Evolutionary conservation across 2,113 vertebrate genomes (phyloP), one percentile per base, ranked within the genome.

Genomic region (Trematocara variabile): DNA sequence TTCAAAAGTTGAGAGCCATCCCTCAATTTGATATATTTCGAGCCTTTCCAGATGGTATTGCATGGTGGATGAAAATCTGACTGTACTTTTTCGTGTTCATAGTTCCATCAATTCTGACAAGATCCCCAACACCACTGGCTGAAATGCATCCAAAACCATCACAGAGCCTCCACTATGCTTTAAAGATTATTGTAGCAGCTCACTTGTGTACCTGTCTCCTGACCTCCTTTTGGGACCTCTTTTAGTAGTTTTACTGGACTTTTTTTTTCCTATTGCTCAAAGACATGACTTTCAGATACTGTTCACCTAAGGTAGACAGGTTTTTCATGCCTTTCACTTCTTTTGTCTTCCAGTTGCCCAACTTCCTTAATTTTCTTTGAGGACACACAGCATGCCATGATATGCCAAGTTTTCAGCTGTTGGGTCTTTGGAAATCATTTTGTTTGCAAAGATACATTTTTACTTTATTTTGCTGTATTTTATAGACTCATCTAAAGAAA

Each of bases 141-240:
- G 11, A 68, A 68, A 22, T 0, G 7, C 63, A 68, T 0, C 37
- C 63, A 41, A 41, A 41, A 68, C 63, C 37, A 68, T 14, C 12
- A 22, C n/a, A 41, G 12, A 68, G 37, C 63, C 37, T 68, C 63
- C 63, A 1, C 20, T 0, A 2, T 68, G 37, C n/a, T 25, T 41
- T 68, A 34, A 30, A 60, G 56, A 60, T 60, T 34, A 14, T 39
- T 13, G 33, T 39, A 0, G 34, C 18, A 37, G 10, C 9, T 37
- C 18, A 41, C 37, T 70, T 41, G 2, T 22, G n/a, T 13, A 41
- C 4, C 1, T 41, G 2, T 41, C 0, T 14, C 2, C 37, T 68
- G 2, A 68, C 4, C 12, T 41, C 5, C 0, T 63, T 63, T 11
- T 0, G 3, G 56, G 30, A 63, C 30, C 9, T 63, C 0, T 4